phyloP scores from a whole-genome alignment of 2,888 invertebrate genomes.

The Mesorhabditis sp. region DNA sequence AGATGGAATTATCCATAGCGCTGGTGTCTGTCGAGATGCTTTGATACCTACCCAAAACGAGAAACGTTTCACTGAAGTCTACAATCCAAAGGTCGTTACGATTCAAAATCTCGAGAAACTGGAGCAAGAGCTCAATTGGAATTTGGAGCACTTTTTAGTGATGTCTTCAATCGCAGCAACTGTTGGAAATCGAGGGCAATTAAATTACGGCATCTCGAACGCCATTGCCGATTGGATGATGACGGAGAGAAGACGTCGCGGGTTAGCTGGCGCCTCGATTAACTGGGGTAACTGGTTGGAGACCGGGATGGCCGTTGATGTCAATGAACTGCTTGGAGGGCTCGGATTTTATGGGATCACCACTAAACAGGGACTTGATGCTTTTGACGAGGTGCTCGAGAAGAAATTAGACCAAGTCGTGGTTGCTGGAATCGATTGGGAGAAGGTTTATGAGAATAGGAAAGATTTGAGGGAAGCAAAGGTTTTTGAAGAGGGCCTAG shows the following conservation, averaged over 20 bases:
- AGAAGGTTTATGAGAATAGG: constrained; percentile 32
- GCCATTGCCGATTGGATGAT: constrained; percentile 11
- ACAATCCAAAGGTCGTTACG: constrained; percentile 42
- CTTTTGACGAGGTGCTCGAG: constrained; percentile 34
- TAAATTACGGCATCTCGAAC: constrained; percentile 50
- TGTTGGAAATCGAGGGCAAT: constrained; percentile 50
- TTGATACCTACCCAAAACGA: constrained; percentile 35
- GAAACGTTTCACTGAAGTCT: constrained; percentile 34
- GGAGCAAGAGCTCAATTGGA: constrained; percentile 20
- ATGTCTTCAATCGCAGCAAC: constrained; percentile 50
- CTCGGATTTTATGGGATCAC: constrained; percentile 45
- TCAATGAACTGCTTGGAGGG: constrained; percentile 29
- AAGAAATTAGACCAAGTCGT: constrained; percentile 32
- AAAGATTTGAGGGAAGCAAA: constrained; percentile 26
- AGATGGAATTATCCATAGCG: constrained; percentile 45
- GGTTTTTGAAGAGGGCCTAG: constrained; percentile 9
- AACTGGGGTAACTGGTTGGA: constrained; percentile 56
- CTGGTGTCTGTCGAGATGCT: constrained; percentile 43
- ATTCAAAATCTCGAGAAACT: constrained; percentile 25
- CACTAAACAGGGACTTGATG: constrained; percentile 38
- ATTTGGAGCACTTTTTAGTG: constrained; percentile 36
- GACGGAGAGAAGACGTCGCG: constrained; percentile 13
- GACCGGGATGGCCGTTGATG: constrained; percentile 49
- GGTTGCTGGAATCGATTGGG: constrained; percentile 47
- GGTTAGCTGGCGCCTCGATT: constrained; percentile 34